Base-by-base conservation (phyloP, 2,797 vertebrate species). In the Pangasius krempfi region DNA sequence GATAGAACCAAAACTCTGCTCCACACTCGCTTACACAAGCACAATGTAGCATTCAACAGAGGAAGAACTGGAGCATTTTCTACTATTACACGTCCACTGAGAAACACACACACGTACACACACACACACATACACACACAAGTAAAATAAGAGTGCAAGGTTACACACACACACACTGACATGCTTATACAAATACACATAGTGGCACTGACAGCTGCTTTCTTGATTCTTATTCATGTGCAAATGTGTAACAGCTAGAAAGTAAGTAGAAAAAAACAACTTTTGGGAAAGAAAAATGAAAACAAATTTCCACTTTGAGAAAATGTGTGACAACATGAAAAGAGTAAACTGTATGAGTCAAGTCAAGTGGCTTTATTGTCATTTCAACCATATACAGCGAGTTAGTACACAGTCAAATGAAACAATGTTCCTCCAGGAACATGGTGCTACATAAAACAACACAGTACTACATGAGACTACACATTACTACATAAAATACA, bases 31-130 rank as follows among this genome's bases (percentile, higher is more conserved):
- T 80, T 91, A 88, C 62, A 84, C 87, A 88, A 88, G 76, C 79
- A 89, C 89, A 90, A 91, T 88, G 82, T 64, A 22, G 73, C 88
- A 87, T 86, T 91, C 82, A 88, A 68, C 9, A 83, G 40, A 84
- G 27, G 20, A 40, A 54, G 78, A 82, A 89, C 66, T 79, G 70
- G 60, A 70, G 25, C 44, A 56, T 66, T 4, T 89, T 56, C 50
- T 78, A 14, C 80, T 84, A 84, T 82, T 58, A 58, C 78, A 89
- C 84, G 87, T 87, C 56, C 56, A 47, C 66, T 37, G 33, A 88
- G 30, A 27, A n/a, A 18, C 54, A 56, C 25, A 72, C 78, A 83
- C 86, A 52, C 86, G 62, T 13, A 70, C 47, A 56, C 58, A 52
- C 76, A 80, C 37, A n/a, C 50, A 50, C 2, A n/a, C 75, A 68